Evolutionary conservation across 1,140 invertebrate species (phyloP), one percentile per base, ranked within the genome.

Genomic region (Pissodes strobi): DNA sequence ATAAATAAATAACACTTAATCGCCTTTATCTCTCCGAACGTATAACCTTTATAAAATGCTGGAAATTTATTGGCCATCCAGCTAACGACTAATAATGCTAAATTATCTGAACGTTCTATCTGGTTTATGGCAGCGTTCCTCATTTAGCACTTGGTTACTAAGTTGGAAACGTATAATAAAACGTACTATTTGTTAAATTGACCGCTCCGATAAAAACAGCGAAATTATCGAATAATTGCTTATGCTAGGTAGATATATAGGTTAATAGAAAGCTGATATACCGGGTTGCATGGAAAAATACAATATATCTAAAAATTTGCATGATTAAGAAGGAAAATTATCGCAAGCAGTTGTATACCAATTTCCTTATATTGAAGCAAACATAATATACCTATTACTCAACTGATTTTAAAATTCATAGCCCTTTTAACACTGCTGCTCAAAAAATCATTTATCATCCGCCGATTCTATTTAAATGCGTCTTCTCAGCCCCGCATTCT

Each of bases 1-100:
- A 61, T 61, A 61, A 61, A 61, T 61, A 61, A 61, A 61, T 61
- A 61, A 61, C 46, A 43, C 39, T 46, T 59, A 59, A 59, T 59
- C 56, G 37, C 56, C 56, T 59, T 59, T 59, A 59, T 59, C 43
- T 46, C 41, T 19, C 12, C 27, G 25, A 59, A 59, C 41, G 25
- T 45, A 45, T 57, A 48, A 48, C 39, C 41, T 59, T 59, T 48
- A 59, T 59, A 59, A 48, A 59, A 59, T 22, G 25, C 30, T 59
- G 49, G 19, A 30, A 41, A 62, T 62, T 62, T 53, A 62, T 62
- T 53, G 37, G 38, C 37, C 46, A 45, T 62, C 37, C 59, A 30
- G 46, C 34, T 62, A 62, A 62, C 59, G 30, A 38, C 59, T 51
- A 45, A 53, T 62, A 59, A 59, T 39, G 56, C 27, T 59, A 59